Base-by-base conservation (phyloP, 2,888 invertebrate species). In the Altica lythri region DNA sequence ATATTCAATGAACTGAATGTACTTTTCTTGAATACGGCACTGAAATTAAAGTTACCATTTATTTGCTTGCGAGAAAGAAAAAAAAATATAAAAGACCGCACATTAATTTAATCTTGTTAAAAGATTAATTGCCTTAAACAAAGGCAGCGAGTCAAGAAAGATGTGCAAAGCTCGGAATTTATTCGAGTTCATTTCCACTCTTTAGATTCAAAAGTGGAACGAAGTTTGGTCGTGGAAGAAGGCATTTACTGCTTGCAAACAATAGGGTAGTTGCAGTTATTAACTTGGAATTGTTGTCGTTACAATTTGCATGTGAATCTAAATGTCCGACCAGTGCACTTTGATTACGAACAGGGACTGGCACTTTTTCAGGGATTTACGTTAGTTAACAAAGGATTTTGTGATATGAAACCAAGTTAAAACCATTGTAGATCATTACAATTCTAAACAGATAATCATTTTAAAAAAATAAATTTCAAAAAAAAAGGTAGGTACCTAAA, bases 121-220 rank as follows among this genome's bases (percentile, higher is more conserved):
- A 62, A 66, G 65, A 66, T 64, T 66, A 63, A 64, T 65, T 62
- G 63, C 61, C 49, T 57, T 35, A 58, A 63, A 64, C 64, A 65
- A 65, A 63, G 60, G 62, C 61, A 59, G 48, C 47, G 60, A 61
- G 61, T 59, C 59, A 57, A 61, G 61, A 61, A 64, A 63, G 64
- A 64, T 61, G 64, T 63, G 64, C 60, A 59, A 63, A 64, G 60
- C 57, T 59, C 34, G 49, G 61, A 66, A 66, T 66, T 64, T 63
- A 66, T 66, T 64, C 60, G 59, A 60, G 53, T 66, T 66, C 60
- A 66, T 64, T 65, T 65, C 64, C 61, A 65, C 62, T 61, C 64
- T 63, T 63, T 60, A 61, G 59, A 62, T 62, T 63, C 59, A 56
- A 60, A n/a, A 60, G 62, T 58, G 56, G 60, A 57, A 60, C 60